These are phyloP conservation scores for Rhynchophorus ferrugineus DNA, from an alignment of 1,140 invertebrate genomes.

Conservation along the genomic window DNA sequence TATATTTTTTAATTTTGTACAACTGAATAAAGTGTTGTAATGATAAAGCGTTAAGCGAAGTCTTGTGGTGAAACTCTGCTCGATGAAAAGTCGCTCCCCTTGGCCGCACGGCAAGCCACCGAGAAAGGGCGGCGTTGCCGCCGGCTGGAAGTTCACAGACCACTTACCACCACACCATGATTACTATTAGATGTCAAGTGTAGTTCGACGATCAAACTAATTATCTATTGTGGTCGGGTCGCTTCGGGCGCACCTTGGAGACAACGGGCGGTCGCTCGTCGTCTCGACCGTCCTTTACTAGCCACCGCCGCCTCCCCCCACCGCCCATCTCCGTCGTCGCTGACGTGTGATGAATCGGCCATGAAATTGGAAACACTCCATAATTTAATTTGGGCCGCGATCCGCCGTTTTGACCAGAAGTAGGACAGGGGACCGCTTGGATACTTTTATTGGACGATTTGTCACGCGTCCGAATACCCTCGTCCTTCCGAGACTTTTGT, in stretches of 20 bases:
- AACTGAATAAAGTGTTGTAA: no score
- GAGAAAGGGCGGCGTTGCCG: no score
- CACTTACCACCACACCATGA: conserved; percentile 13
- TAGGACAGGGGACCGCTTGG: background rate
- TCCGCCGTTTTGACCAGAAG: conserved; percentile 19
- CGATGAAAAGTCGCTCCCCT: no score
- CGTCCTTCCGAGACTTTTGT: no score
- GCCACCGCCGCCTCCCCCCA: background rate
- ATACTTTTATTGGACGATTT: background rate
- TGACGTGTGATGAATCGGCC: conserved; percentile 26
- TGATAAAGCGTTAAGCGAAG: no score
- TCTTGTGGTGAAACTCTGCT: no score
- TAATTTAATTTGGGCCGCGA: conserved; percentile 21
- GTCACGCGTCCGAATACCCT: background rate
- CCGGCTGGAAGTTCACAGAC: background rate
- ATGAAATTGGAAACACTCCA: conserved; percentile 25
- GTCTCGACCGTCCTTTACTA: background rate
- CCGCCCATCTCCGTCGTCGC: conserved; percentile 2
- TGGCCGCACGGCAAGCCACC: no score
- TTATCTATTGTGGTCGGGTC: conserved; percentile 22
- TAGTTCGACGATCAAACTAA: conserved; percentile 26
- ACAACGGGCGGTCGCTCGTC: conserved; percentile 11
- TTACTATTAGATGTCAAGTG: conserved; percentile 24
- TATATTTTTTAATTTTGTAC: no score
- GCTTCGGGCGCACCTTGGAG: conserved; percentile 20